A percentile compares a stretch with the other conserved stretches of the same genome.
Evolutionary conservation across 2,797 vertebrate species (phyloP).

Genomic region (Tokudaia tokunoshimensis): DNA sequence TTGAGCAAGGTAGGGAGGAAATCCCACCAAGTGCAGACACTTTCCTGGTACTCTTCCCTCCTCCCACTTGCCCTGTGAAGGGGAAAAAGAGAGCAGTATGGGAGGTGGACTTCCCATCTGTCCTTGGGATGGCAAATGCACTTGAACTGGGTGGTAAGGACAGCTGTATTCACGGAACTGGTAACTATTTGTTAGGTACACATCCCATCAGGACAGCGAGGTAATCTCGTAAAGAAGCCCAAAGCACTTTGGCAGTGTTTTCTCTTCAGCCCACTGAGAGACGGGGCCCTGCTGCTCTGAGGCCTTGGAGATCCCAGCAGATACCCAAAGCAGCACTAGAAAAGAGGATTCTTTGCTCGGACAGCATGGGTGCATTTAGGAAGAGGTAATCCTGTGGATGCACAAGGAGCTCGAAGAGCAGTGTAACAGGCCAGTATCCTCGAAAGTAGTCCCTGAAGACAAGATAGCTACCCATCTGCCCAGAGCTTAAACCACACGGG

Average conservation of each 20-base stretch:
- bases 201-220: background rate
- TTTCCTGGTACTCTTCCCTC: background rate
- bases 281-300: background rate
- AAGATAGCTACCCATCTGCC: background rate
- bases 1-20: background rate
- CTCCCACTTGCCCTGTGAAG: background rate
- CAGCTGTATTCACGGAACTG: background rate
- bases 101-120: slow-evolving; percentile 38
- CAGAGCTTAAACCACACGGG: background rate
- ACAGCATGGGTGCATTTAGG: slow-evolving; percentile 7
- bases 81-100: background rate
- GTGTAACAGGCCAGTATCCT: slow-evolving; percentile 3
- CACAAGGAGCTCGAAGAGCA: background rate
- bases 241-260: slow-evolving; percentile 5
- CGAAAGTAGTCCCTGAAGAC: slow-evolving; percentile 18
- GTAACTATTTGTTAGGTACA: background rate
- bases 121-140: slow-evolving; percentile 11
- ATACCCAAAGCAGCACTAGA: slow-evolving; percentile 13
- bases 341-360: slow-evolving; percentile 11
- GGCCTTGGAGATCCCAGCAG: background rate
- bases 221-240: slow-evolving; percentile 39
- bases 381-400: background rate
- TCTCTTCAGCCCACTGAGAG: background rate
- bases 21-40: background rate
- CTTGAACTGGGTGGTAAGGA: background rate